These are phyloP conservation scores for Ceramica pisi DNA, from an alignment of 2,888 invertebrate genomes.

Conservation along the genomic window DNA sequence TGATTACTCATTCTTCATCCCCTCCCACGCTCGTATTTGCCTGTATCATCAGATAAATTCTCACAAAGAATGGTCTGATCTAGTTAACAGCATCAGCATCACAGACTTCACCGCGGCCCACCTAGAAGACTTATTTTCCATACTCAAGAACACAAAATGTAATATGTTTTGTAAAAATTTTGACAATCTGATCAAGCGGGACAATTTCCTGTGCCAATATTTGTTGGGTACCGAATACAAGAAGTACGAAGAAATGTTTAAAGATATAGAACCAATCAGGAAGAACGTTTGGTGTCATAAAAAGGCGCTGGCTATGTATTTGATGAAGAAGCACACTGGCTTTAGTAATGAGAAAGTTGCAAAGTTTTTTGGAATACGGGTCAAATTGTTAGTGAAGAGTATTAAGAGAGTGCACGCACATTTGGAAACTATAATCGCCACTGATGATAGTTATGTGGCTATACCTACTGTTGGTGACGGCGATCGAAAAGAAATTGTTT, in stretches of 20 bases:
- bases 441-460: not conserved
- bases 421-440: not conserved
- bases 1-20: slow-evolving; percentile 31
- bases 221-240: slow-evolving; percentile 19
- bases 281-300: not conserved
- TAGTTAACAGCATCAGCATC: not conserved
- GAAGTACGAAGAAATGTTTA: slow-evolving; percentile 6
- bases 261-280: not conserved
- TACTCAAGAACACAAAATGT: not conserved
- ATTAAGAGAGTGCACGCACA: not conserved
- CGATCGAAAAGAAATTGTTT: slow-evolving; percentile 11
- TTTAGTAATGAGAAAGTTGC: slow-evolving; percentile 12
- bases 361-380: not conserved
- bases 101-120: slow-evolving; percentile 20
- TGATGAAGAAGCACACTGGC: slow-evolving; percentile 30
- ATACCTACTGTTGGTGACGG: not conserved
- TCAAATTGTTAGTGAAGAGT: not conserved
- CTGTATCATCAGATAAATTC: not conserved
- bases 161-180: slow-evolving; percentile 12
- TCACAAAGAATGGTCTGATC: slow-evolving; percentile 8
- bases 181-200: not conserved
- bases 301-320: slow-evolving; percentile 28
- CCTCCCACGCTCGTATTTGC: not conserved
- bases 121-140: slow-evolving; percentile 13
- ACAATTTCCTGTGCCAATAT: slow-evolving; percentile 20